A percentile compares a stretch with the other conserved stretches of the same genome.
Evolutionary conservation across 2,797 vertebrate species (phyloP).

Genomic region (Cynodonichthys magdalenae): DNA sequence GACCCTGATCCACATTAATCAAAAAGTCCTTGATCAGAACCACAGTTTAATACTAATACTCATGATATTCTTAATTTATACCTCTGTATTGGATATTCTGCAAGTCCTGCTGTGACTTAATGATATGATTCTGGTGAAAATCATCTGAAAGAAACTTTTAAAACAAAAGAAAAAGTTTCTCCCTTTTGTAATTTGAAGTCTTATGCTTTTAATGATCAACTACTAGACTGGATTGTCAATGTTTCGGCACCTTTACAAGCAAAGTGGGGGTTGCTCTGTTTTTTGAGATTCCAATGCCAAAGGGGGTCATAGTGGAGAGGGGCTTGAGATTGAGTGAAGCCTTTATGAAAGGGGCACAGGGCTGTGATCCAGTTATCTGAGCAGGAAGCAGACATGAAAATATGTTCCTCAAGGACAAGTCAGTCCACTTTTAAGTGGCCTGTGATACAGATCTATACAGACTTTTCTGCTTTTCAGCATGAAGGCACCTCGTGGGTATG

Average conservation of each 20-base stretch:
- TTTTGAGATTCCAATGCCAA: constrained; percentile 9
- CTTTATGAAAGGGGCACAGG: constrained; percentile 20
- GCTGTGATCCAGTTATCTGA: constrained; percentile 12
- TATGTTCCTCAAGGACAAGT: constrained; percentile 23
- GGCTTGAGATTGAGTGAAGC: constrained; percentile 11
- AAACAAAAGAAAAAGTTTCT: too few relatives aligned
- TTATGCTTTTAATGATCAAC: neutral
- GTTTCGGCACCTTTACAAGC: constrained; percentile 9
- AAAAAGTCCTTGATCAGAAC: too few relatives aligned
- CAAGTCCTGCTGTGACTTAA: neutral
- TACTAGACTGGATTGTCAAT: constrained; percentile 10
- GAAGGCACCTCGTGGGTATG: constrained; percentile 53
- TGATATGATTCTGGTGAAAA: too few relatives aligned
- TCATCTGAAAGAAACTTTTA: too few relatives aligned
- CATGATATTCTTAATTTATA: neutral
- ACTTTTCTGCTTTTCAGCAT: constrained; percentile 47
- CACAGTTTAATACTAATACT: too few relatives aligned
- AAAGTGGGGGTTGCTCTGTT: constrained; percentile 8
- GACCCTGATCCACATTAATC: too few relatives aligned
- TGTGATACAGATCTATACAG: constrained; percentile 29
- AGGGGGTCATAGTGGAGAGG: constrained; percentile 14
- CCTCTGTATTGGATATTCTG: neutral
- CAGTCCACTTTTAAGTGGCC: constrained; percentile 26
- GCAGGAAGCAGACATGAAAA: constrained; percentile 16
- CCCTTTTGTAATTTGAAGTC: too few relatives aligned